phyloP scores from a whole-genome alignment of 2,113 vertebrate genomes.

The Archilochus colubris region DNA sequence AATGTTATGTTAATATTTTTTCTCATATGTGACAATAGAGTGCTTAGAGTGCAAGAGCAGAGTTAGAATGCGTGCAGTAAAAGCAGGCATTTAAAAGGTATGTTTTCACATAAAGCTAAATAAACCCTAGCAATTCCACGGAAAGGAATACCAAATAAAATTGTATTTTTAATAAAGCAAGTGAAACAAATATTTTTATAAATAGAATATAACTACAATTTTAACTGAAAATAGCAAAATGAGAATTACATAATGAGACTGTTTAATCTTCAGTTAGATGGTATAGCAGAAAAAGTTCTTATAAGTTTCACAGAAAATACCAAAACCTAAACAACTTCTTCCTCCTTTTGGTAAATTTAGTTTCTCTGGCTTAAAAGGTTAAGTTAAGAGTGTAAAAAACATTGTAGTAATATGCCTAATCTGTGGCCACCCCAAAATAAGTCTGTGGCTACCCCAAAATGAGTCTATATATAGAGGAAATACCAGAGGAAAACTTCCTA shows the following conservation, averaged over 20 bases:
- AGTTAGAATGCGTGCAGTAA: background rate
- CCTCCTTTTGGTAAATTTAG: background rate
- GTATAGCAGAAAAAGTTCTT: background rate
- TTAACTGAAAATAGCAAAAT: background rate
- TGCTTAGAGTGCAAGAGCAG: background rate
- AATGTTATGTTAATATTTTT: background rate
- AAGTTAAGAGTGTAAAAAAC: background rate
- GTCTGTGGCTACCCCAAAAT: background rate
- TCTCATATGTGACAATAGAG: background rate
- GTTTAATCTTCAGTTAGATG: background rate
- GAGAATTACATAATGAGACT: background rate
- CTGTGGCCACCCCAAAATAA: background rate
- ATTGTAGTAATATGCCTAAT: background rate
- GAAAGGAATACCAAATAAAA: background rate
- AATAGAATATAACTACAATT: background rate
- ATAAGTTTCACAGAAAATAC: background rate
- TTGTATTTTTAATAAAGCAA: background rate
- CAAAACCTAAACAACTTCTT: background rate
- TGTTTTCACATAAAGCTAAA: background rate
- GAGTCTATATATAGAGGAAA: background rate
- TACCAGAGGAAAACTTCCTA: background rate
- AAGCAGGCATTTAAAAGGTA: background rate
- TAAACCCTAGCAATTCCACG: background rate
- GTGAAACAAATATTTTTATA: background rate
- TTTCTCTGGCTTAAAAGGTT: background rate